Evolutionary conservation across 2,113 vertebrate genomes (phyloP).

Genomic region (Protobothrops flavoviridis): DNA sequence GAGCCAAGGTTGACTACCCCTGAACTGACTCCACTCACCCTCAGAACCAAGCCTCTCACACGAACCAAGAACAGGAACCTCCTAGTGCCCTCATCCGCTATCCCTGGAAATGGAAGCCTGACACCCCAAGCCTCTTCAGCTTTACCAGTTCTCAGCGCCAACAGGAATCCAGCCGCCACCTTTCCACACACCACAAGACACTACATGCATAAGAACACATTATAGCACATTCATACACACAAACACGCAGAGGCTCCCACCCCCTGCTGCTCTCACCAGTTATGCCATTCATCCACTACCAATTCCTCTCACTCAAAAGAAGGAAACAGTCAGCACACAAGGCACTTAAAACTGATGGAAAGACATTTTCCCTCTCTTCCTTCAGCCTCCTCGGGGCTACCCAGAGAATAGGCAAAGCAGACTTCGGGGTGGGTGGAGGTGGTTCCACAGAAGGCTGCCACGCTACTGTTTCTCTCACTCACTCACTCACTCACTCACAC

Average conservation of each 20-base stretch:
- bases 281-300: neutral
- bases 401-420: neutral
- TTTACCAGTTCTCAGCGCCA: neutral
- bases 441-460: neutral
- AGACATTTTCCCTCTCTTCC: neutral
- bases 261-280: neutral
- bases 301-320: neutral
- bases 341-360: neutral
- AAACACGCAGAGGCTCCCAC: neutral
- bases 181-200: neutral
- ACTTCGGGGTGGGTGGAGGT: neutral
- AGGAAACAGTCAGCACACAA: neutral
- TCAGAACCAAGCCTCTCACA: neutral
- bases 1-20: no score
- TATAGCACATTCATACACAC: neutral
- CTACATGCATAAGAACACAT: neutral
- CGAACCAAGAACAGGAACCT: neutral
- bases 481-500: no score
- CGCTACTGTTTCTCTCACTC: neutral
- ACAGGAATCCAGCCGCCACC: neutral
- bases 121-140: neutral
- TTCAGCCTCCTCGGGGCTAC: neutral
- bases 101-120: neutral
- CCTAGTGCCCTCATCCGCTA: neutral
- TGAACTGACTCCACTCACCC: neutral